These are phyloP conservation scores for Crepidodera aurea DNA, from an alignment of 2,888 invertebrate genomes.

Conservation along the genomic window DNA sequence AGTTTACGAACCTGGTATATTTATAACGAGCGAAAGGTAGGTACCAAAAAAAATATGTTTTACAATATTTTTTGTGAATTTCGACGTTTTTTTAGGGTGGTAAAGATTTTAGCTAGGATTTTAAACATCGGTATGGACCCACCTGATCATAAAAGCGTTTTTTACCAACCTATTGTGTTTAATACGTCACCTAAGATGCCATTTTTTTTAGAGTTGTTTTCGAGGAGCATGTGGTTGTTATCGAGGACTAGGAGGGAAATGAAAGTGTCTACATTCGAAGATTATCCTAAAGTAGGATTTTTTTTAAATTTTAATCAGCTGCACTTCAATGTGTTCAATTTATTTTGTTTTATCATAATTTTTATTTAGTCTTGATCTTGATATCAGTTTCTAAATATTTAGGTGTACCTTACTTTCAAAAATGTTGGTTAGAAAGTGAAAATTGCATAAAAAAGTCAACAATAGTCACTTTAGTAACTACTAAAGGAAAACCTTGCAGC, in stretches of 20 bases:
- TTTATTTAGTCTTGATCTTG: too few species aligned
- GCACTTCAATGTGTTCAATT: too few species aligned
- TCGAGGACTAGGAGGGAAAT: conserved; percentile 59
- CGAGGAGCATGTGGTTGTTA: conserved; percentile 57
- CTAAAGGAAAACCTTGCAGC: too few species aligned
- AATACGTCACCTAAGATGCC: conserved; percentile 50
- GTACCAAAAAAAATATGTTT: background rate
- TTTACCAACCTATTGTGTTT: conserved; percentile 57
- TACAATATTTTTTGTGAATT: background rate
- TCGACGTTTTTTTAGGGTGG: conserved; percentile 53
- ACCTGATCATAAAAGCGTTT: conserved; percentile 50
- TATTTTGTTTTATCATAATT: too few species aligned
- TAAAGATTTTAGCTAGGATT: conserved; percentile 54
- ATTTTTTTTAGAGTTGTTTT: conserved; percentile 58
- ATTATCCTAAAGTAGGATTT: conserved; percentile 56
- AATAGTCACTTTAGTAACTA: too few species aligned
- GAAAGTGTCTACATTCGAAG: conserved; percentile 55
- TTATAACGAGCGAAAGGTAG: conserved; percentile 54
- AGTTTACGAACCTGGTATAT: conserved; percentile 55
- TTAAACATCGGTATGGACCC: conserved; percentile 54
- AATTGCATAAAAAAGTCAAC: too few species aligned
- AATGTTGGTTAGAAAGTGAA: too few species aligned
- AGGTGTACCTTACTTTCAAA: too few species aligned
- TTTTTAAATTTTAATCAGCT: too few species aligned
- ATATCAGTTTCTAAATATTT: too few species aligned